Base-by-base conservation (phyloP, 1,140 invertebrate genomes). In the Lerema accius region DNA sequence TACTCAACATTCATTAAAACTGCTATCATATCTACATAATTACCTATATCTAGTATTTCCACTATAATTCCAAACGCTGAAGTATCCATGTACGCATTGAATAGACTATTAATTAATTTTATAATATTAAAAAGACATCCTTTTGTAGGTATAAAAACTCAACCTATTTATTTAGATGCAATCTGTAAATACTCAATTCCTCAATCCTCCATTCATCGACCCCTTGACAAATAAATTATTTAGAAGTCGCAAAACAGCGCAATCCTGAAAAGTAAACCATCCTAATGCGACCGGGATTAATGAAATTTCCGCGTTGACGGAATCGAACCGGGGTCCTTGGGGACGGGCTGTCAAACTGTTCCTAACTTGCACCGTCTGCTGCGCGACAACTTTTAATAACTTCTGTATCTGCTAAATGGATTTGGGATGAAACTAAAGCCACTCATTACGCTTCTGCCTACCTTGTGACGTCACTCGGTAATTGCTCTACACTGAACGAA, bases 361-460 rank as follows among this genome's bases (percentile, higher is more conserved):
- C 63, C 58, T 40, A 86, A 84, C 69, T 82, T 69, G 74, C 78
- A 65, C 78, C 76, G 76, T 73, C 78, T 82, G 82, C 67, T 70
- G 68, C 43, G 68, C 73, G 78, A 85, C 84, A 87, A 89, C 76
- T 87, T 89, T 87, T 89, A 86, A 87, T 85, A 87, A 87, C 83
- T 76, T 66, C 78, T 74, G 78, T 86, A 79, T 81, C 78, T 76
- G 71, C 76, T 65, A 89, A 87, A 86, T 86, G 84, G 83, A 83
- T 86, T 83, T 76, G 68, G 80, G 80, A 77, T 61, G 70, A 15
- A 37, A 46, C 53, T 69, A 53, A 50, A 65, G 67, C 48, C 69
- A 63, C 63, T 71, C 60, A 61, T 73, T 70, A 72, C 58, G 55
- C 58, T 68, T 66, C 63, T 46, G 17, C 23, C 42, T 56, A 64